phyloP scores from a whole-genome alignment of 1,140 invertebrate species.

The Lutraria rhynchaena region DNA sequence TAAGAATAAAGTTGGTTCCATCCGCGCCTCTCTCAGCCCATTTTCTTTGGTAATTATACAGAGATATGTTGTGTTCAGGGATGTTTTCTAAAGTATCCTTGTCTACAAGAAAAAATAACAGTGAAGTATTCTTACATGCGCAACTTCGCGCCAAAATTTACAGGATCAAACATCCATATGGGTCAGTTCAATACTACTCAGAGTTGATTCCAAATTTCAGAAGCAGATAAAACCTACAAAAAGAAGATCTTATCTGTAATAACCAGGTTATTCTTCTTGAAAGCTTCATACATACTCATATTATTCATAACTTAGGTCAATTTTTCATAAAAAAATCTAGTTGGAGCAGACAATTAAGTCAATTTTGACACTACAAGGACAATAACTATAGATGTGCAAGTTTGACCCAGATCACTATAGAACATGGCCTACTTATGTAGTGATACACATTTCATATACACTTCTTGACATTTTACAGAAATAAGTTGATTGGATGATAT shows the following conservation, averaged over 20 bases:
- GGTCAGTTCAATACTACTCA: not conserved
- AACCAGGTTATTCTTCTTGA: not conserved
- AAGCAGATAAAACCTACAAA: not conserved
- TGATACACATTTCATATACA: no score
- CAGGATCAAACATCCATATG: not conserved
- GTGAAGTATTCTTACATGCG: not conserved
- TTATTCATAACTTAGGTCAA: no score
- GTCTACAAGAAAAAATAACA: not conserved
- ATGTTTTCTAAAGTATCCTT: not conserved
- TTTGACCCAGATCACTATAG: no score
- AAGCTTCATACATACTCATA: not conserved
- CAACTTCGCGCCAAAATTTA: not conserved
- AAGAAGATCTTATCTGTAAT: not conserved
- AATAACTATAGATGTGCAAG: no score
- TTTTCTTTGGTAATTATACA: conserved; percentile 6
- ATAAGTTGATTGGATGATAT: no score
- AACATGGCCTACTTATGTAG: no score
- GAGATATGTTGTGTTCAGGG: not conserved
- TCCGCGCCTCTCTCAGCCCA: not conserved
- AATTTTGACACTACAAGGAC: no score
- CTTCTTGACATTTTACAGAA: no score
- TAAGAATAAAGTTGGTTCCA: conserved; percentile 14
- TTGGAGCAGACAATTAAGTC: no score
- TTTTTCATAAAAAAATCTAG: no score
- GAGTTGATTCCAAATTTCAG: not conserved